Conservation (phyloP, 2,797 vertebrate genomes). For the Alauda arvensis region DNA sequence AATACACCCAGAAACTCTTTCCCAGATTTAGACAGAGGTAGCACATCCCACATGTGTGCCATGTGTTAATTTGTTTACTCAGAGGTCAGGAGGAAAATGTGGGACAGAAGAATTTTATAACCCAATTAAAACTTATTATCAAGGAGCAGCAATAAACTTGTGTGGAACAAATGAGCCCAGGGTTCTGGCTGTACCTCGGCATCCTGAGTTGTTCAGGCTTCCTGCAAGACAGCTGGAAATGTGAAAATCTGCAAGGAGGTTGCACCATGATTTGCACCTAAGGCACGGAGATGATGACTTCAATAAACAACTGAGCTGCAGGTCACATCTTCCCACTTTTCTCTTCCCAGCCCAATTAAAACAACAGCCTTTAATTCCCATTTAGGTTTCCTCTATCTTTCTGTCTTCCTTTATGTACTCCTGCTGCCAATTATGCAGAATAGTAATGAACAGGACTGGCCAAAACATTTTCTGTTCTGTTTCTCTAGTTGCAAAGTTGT, state of each 20-base stretch:
- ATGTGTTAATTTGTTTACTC: background rate
- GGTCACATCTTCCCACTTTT: background rate
- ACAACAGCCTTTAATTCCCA: conserved; percentile 10
- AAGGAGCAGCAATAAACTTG: background rate
- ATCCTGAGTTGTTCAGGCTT: background rate
- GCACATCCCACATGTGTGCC: background rate
- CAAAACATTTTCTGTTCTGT: background rate
- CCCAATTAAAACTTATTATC: conserved; percentile 18
- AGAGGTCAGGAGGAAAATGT: background rate
- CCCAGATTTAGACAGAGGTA: background rate
- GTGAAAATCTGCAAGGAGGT: background rate
- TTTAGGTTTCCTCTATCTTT: conserved; percentile 6
- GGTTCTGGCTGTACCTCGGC: background rate
- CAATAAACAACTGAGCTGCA: background rate
- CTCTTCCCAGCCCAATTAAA: conserved; percentile 25
- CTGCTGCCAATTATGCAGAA: background rate
- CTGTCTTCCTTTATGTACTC: conserved; percentile 18
- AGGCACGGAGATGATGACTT: background rate
- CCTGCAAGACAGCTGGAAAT: background rate
- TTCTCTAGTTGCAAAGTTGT: background rate
- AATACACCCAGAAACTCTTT: background rate
- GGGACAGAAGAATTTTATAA: background rate
- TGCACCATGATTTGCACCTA: background rate
- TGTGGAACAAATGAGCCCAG: background rate
- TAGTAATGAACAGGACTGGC: background rate